Conservation (phyloP, 2,888 invertebrate species). For the Nebria salina region DNA sequence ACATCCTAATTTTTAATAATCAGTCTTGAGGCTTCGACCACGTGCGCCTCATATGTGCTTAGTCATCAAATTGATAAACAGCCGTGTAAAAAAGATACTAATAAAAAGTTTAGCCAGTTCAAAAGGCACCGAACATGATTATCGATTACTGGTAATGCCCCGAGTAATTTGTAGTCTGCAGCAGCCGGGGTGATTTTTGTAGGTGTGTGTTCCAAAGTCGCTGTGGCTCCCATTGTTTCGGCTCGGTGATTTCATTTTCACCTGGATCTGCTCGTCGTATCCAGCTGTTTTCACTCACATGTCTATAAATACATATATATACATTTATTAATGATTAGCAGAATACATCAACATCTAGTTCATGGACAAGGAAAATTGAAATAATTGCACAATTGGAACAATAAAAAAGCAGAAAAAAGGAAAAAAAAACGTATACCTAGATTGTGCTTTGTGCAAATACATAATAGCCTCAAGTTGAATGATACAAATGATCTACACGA, state of each 20-base stretch:
- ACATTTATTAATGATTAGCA: conserved; percentile 7
- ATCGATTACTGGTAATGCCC: conserved; percentile 39
- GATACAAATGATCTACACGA: neutral
- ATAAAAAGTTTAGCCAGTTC: conserved; percentile 8
- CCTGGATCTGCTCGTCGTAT: conserved; percentile 57
- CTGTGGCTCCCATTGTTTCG: conserved; percentile 57
- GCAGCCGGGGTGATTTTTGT: neutral
- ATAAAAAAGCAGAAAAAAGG: neutral
- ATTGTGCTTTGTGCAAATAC: neutral
- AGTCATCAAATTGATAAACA: conserved; percentile 24
- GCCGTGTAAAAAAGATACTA: conserved; percentile 30
- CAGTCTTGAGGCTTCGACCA: conserved; percentile 1
- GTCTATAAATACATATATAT: neutral
- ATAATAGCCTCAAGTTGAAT: neutral
- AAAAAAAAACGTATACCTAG: too few relatives aligned
- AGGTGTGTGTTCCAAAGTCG: neutral
- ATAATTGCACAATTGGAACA: neutral
- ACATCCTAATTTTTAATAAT: conserved; percentile 42
- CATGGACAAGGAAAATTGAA: neutral
- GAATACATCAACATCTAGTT: neutral
- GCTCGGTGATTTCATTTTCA: conserved; percentile 64
- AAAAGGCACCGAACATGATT: conserved; percentile 19
- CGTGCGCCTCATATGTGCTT: conserved; percentile 7
- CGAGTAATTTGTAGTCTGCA: conserved; percentile 10
- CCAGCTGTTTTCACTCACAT: conserved; percentile 60